Base-by-base conservation (phyloP, 2,888 invertebrate species). In the Drosophila conformis region DNA sequence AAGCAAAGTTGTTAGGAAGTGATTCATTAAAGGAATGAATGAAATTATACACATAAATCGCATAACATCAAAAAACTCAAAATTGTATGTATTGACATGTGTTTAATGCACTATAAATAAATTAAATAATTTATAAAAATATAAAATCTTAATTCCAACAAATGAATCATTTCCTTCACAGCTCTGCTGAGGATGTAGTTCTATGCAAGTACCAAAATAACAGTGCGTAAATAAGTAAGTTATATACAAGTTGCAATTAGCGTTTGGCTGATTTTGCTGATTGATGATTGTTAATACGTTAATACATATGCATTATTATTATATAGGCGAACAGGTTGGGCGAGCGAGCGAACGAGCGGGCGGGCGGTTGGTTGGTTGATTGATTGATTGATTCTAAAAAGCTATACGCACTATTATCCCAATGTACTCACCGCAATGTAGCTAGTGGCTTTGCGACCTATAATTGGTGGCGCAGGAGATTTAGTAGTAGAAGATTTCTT, bases 381-480 rank as follows among this genome's bases (percentile, higher is more conserved):
- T 58, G 60, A 54, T 69, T 58, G 59, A 69, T 56, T 70, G 60
- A 72, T 83, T 52, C 93, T 93, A 64, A 52, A 65, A 63, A 53
- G 68, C 65, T 54, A 61, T 83, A 87, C 87, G 90, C 87, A 90
- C 87, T 90, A 90, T 90, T 89, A 85, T 87, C 74, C 62, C 66
- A 67, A 71, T 78, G 83, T 90, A 89, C 91, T 88, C 92, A 95
- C 95, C 92, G 94, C 95, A 89, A 95, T 94, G 87, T 95, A 95
- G 63, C 95, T 95, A 78, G 95, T 95, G 64, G 94, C 95, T 91
- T 94, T 95, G 82, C 95, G 93, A 91, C 95, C 95, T 78, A 93
- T 90, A 81, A 83, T 94, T 70, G 94, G 94, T 76, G 95, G 94
- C 68, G 92, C 94, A 80, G 92, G 91, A 73, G 93, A 93, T 83